phyloP scores from a whole-genome alignment of 2,888 invertebrate genomes.

The Ferdinandea cuprea region DNA sequence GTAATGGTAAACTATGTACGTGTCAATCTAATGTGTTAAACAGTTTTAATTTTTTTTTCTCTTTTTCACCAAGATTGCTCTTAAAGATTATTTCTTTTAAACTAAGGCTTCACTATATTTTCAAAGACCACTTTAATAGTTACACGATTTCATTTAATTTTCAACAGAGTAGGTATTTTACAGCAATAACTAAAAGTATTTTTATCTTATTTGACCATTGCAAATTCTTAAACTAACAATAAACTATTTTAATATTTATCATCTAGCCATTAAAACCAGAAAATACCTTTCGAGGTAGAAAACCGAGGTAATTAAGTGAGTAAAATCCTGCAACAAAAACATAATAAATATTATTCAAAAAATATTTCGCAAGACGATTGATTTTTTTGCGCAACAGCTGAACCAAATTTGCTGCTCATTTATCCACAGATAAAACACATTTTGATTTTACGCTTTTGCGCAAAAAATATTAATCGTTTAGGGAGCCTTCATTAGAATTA shows the following conservation, averaged over 20 bases:
- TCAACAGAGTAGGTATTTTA: too few relatives aligned
- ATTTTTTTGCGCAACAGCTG: too few relatives aligned
- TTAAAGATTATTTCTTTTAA: background rate
- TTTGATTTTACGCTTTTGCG: too few relatives aligned
- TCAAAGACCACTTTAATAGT: background rate
- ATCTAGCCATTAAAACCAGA: constrained; percentile 1
- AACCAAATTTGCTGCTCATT: too few relatives aligned
- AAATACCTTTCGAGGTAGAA: background rate
- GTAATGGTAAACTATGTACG: background rate
- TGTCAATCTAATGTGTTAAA: too few relatives aligned
- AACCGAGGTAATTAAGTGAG: background rate
- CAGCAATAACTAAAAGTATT: too few relatives aligned
- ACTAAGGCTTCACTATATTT: background rate
- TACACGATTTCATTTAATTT: too few relatives aligned
- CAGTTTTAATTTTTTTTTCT: background rate
- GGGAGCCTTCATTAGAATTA: too few relatives aligned
- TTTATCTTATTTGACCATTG: background rate
- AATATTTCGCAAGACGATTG: too few relatives aligned
- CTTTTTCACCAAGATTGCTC: background rate
- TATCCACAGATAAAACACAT: too few relatives aligned
- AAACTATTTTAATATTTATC: background rate
- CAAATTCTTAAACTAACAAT: constrained; percentile 10
- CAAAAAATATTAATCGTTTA: too few relatives aligned
- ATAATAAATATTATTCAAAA: constrained; percentile 3
- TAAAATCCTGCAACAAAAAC: background rate